A percentile compares a stretch with the other conserved stretches of the same genome.
Evolutionary conservation across 2,888 invertebrate genomes (phyloP).

Genomic region (Temnothorax ravouxi): DNA sequence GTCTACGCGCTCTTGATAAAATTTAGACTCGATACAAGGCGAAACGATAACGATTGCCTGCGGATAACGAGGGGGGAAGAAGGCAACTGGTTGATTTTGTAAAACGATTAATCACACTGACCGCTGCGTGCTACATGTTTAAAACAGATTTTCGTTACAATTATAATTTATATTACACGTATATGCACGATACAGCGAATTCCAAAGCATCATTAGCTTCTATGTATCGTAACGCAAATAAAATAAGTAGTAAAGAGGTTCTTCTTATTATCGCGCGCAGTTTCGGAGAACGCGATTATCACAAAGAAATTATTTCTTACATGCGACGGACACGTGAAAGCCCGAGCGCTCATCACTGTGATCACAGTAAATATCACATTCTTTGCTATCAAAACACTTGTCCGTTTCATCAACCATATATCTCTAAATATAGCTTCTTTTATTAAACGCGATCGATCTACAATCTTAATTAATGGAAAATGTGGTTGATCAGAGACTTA

Average conservation of each 20-base stretch:
- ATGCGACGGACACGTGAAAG: conserved; percentile 43
- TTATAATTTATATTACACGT: not conserved
- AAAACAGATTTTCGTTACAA: not conserved
- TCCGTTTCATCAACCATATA: not conserved
- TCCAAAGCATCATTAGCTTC: not conserved
- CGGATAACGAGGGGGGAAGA: not conserved
- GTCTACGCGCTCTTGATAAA: conserved; percentile 21
- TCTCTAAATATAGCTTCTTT: not conserved
- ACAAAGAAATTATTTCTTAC: conserved; percentile 26
- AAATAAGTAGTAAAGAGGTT: not conserved
- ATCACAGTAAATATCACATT: not conserved
- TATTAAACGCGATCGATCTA: not conserved
- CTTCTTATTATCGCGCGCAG: not conserved
- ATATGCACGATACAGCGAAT: not conserved
- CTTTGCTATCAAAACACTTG: not conserved
- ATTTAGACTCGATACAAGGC: conserved; percentile 25
- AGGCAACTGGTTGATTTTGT: not conserved
- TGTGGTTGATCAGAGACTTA: not conserved
- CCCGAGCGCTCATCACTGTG: not conserved
- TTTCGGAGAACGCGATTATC: conserved; percentile 24
- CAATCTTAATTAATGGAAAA: not conserved
- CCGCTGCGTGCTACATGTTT: not conserved
- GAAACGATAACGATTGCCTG: conserved; percentile 2
- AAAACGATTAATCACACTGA: not conserved
- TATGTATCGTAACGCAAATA: not conserved